Evolutionary conservation across 2,113 vertebrate genomes (phyloP).

Genomic region (Ctenodactylus gundi): DNA sequence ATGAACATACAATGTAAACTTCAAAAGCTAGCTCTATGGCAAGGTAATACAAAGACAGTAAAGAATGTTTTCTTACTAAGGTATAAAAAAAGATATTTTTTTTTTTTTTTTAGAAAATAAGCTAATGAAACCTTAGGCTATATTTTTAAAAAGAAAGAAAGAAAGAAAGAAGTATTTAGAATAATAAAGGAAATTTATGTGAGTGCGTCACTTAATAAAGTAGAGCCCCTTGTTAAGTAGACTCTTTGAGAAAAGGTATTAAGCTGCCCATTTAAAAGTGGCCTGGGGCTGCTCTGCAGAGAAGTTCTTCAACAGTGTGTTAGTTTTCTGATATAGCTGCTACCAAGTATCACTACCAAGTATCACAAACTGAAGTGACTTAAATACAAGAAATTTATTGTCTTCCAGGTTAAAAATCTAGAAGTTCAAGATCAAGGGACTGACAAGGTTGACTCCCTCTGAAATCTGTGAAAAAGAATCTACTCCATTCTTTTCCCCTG

Average conservation of each 20-base stretch:
- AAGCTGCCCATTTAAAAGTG: not conserved
- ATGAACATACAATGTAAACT: conserved; percentile 26
- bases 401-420: not conserved
- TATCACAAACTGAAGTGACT: not conserved
- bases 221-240: not conserved
- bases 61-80: not conserved
- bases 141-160: not conserved
- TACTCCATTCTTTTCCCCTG: not conserved
- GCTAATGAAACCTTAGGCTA: not conserved
- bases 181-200: not conserved
- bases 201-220: not conserved
- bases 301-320: not conserved
- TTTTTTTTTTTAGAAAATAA: not conserved
- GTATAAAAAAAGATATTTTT: not conserved
- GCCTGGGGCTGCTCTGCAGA: not conserved
- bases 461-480: not conserved
- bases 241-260: not conserved
- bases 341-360: not conserved
- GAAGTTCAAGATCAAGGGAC: not conserved
- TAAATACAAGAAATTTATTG: not conserved
- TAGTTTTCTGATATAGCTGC: not conserved
- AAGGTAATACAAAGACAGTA: not conserved
- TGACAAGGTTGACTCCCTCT: not conserved
- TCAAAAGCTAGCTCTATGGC: not conserved
- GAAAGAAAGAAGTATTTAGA: not conserved